Percentiles rank a stretch among this genome's conserved stretches.
Evolutionary conservation across 1,140 invertebrate species (phyloP).

Genomic region (Archivesica marissinica): DNA sequence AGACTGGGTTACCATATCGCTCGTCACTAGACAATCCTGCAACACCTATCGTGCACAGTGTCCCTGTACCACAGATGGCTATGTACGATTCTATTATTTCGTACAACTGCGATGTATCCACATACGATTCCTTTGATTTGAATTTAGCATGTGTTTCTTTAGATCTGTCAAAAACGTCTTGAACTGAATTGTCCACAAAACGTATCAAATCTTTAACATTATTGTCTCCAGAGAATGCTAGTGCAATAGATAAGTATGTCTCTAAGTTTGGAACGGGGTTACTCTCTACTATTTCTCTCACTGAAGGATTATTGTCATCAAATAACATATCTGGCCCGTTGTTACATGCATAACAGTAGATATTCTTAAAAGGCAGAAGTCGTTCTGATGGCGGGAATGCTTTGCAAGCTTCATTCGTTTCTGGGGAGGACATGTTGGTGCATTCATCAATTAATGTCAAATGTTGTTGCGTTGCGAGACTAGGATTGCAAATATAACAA

Average conservation of each 20-base stretch:
- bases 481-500: slow-evolving; percentile 45
- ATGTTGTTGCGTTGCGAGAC: not conserved
- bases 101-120: not conserved
- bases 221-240: not conserved
- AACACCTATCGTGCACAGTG: not conserved
- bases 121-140: not conserved
- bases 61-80: not conserved
- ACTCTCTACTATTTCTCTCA: not conserved
- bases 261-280: not conserved
- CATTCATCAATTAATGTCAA: not conserved
- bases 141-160: too few species aligned
- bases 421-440: not conserved
- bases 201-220: not conserved
- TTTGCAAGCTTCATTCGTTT: not conserved
- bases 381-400: not conserved
- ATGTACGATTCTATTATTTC: not conserved
- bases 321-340: not conserved
- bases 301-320: too few species aligned
- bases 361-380: slow-evolving; percentile 22
- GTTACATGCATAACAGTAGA: slow-evolving; percentile 12
- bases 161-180: not conserved
- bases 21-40: not conserved
- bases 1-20: not conserved
- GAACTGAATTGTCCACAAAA: not conserved
- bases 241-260: not conserved